Base-by-base conservation (phyloP, 2,113 vertebrate genomes). In the Anarhynchus alexandrinus region DNA sequence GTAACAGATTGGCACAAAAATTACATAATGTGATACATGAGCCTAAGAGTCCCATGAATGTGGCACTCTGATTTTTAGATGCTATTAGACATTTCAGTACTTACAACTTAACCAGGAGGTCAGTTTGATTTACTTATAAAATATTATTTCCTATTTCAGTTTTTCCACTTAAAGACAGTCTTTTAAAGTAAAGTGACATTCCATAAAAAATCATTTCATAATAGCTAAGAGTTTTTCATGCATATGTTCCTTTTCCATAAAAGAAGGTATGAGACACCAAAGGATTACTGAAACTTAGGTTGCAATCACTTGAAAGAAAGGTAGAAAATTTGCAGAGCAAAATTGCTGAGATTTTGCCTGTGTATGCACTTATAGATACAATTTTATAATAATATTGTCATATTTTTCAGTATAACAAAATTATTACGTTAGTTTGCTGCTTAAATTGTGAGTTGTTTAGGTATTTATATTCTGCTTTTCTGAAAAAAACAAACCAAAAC, bases 21-120 rank as follows among this genome's bases (percentile, higher is more conserved):
- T 26, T 54, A 21, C 11, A 7, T 40, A 70, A 40, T 0, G 1
- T 1, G 0, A 52, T 40, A 45, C 18, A 38, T 29, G 4, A 45
- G 11, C 7, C 9, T 34, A 51, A 36, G 51, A 51, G 54, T 15
- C 17, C 34, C 11, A 6, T 59, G 45, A 81, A 54, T 5, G 29
- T 15, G 11, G 47, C 55, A 54, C 27, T 45, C 29, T 25, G 32
- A 47, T 43, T 38, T 77, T 66, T 30, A 73, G 59, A 67, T 30
- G 59, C 12, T 80, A 17, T 40, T 73, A 52, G 12, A 12, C 18
- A 67, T 67, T 36, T 59, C 22, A 40, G 15, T 70, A 29, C 16
- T 80, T 65, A 29, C 30, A 49, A 51, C 22, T 52, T 59, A 52
- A 73, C 38, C 13, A 32, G 36, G 18, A 43, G 11, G 20, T 58